phyloP scores from a whole-genome alignment of 2,113 vertebrate species.

The Symphodus melops region DNA sequence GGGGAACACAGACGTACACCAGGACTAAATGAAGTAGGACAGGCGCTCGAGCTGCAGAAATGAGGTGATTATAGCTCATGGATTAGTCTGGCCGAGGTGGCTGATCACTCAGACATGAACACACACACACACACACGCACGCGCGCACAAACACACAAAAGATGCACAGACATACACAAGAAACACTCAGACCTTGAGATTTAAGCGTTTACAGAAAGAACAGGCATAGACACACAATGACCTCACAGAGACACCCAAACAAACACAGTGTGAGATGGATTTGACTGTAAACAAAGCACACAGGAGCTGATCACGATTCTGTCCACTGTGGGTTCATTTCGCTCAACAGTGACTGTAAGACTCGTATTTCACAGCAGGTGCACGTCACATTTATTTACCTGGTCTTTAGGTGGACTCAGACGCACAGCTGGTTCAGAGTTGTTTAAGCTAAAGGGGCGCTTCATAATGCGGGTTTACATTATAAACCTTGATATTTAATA shows the following conservation, averaged over 20 bases:
- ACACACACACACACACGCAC: constrained; percentile 25
- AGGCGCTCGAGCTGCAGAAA: constrained; percentile 71
- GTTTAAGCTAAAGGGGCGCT: background rate
- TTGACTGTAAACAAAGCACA: constrained; percentile 49
- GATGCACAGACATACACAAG: background rate
- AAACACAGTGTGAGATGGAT: constrained; percentile 35
- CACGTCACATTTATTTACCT: background rate
- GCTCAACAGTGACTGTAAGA: background rate
- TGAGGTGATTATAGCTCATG: constrained; percentile 73
- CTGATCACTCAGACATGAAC: constrained; percentile 37
- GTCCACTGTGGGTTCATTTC: background rate
- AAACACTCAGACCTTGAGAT: constrained; percentile 16
- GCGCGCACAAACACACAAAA: background rate
- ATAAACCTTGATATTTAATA: no score
- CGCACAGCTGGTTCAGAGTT: background rate
- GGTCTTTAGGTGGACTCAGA: background rate
- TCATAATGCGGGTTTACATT: background rate
- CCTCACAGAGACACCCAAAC: constrained; percentile 30
- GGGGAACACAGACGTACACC: constrained; percentile 67
- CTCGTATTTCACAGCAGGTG: background rate
- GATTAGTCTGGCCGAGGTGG: constrained; percentile 70
- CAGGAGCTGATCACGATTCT: background rate
- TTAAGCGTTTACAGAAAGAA: constrained; percentile 18
- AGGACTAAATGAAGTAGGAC: constrained; percentile 76
- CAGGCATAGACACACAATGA: background rate